phyloP scores from a whole-genome alignment of 2,113 vertebrate species.

The Opisthocomus hoazin region DNA sequence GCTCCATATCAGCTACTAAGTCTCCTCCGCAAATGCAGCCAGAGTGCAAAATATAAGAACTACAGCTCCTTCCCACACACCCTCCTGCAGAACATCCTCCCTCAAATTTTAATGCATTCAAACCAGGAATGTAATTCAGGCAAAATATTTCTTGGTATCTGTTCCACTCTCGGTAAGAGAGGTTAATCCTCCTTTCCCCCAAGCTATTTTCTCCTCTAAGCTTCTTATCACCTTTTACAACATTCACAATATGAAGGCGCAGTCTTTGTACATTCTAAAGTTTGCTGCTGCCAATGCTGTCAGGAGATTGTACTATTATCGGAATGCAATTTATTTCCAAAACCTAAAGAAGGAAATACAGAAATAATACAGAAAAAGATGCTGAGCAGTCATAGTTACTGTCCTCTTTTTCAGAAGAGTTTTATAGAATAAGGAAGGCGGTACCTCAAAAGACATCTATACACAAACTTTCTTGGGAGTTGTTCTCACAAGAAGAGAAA shows the following conservation, averaged over 20 bases:
- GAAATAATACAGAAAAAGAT: neutral
- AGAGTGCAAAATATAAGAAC: neutral
- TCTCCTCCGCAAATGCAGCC: neutral
- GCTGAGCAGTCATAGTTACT: neutral
- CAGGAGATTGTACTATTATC: neutral
- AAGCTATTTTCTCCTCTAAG: conserved; percentile 40
- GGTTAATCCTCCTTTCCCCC: conserved; percentile 31
- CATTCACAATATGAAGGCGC: neutral
- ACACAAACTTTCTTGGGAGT: neutral
- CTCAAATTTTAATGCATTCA: neutral
- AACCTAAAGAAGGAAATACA: neutral
- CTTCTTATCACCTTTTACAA: conserved; percentile 43
- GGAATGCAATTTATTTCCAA: neutral
- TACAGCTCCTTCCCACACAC: neutral
- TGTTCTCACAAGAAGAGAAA: neutral
- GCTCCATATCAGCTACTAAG: neutral
- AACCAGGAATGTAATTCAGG: neutral
- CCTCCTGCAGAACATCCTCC: neutral
- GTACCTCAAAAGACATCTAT: neutral
- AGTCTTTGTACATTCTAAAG: neutral
- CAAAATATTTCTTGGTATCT: conserved; percentile 27
- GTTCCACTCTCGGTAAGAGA: neutral
- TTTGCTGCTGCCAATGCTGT: neutral
- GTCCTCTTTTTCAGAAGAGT: neutral
- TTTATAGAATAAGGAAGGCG: neutral